Percentiles rank a stretch among this genome's conserved stretches.
Evolutionary conservation across 2,113 vertebrate genomes (phyloP).

Genomic region (Psilopogon haemacephalus): DNA sequence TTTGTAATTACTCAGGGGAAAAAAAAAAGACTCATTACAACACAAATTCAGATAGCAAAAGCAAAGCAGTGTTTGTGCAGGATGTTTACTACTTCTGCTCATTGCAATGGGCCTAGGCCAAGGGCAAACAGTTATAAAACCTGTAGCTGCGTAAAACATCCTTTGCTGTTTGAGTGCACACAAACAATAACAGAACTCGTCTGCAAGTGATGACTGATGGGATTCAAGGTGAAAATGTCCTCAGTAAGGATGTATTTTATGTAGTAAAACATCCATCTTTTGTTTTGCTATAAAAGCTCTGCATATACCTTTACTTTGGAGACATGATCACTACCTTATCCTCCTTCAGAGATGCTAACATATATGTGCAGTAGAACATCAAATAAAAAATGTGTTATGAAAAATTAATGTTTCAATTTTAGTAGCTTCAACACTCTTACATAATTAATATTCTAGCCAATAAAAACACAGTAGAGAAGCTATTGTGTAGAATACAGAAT

Average conservation of each 20-base stretch:
- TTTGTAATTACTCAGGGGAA: conserved; percentile 48
- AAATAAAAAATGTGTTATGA: background rate
- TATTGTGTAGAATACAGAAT: background rate
- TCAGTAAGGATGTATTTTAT: background rate
- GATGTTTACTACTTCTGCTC: conserved; percentile 48
- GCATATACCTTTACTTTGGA: background rate
- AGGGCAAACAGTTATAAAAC: conserved; percentile 39
- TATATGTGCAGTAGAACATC: rapidly evolving
- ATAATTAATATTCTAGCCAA: background rate
- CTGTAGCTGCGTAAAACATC: background rate
- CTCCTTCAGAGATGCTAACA: background rate
- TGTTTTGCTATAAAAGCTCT: background rate
- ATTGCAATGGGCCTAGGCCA: conserved; percentile 20
- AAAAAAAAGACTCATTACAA: conserved; percentile 1
- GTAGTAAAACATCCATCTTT: background rate
- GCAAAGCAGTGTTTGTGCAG: conserved; percentile 13
- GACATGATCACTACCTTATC: background rate
- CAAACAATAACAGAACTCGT: conserved; percentile 1
- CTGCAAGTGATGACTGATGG: conserved; percentile 37
- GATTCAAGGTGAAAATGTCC: conserved; percentile 59
- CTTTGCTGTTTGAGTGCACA: conserved; percentile 18
- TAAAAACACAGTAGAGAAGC: background rate
- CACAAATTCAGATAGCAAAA: conserved; percentile 40
- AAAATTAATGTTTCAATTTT: background rate
- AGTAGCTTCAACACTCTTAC: background rate